Conservation (phyloP, 2,797 vertebrate species). For the Pteropus rufus region DNA sequence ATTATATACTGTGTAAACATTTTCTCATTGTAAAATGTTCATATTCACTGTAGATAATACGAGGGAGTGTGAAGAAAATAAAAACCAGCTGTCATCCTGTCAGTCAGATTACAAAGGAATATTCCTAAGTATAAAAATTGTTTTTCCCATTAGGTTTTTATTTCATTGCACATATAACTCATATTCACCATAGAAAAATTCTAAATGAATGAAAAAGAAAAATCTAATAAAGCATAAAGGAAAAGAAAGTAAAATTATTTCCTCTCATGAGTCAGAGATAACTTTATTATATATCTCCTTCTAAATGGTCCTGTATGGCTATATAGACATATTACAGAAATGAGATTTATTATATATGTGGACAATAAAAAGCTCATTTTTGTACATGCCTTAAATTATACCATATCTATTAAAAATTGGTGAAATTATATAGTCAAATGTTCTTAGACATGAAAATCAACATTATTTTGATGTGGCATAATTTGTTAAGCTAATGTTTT, state of each 20-base stretch:
- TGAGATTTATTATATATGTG: not conserved
- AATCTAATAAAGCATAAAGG: not conserved
- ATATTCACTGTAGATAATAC: not conserved
- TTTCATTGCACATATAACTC: not conserved
- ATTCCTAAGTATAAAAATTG: not conserved
- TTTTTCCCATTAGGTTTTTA: not conserved
- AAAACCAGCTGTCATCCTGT: not conserved
- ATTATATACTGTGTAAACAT: not conserved
- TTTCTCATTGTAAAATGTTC: not conserved
- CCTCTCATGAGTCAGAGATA: not conserved
- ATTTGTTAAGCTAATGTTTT: not conserved
- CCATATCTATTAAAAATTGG: not conserved
- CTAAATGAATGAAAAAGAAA: not conserved
- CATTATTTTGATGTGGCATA: not conserved
- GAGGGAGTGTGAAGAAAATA: not conserved
- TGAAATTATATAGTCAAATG: not conserved
- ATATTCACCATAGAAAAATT: not conserved
- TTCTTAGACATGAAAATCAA: conserved; percentile 3
- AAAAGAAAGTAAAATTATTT: not conserved
- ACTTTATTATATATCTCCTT: not conserved
- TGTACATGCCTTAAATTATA: not conserved
- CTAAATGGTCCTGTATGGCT: not conserved
- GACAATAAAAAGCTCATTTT: not conserved
- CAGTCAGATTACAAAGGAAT: not conserved
- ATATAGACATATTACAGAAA: not conserved